Conservation (phyloP, 2,797 vertebrate genomes). For the Eidolon dupreanum region DNA sequence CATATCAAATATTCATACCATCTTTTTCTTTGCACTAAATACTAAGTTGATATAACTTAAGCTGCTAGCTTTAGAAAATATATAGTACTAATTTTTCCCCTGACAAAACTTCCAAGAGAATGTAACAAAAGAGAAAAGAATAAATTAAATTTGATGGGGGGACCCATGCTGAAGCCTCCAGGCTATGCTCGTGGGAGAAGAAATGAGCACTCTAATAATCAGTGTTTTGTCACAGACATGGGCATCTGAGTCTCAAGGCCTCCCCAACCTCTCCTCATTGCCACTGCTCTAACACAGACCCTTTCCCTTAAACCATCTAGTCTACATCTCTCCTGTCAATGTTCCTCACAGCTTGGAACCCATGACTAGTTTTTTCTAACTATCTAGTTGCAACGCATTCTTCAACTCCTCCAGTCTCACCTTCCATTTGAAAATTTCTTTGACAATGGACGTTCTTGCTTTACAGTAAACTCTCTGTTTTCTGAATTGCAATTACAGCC, state of each 20-base stretch:
- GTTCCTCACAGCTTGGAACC: not conserved
- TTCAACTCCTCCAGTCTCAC: not conserved
- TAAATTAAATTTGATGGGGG: slow-evolving; percentile 56
- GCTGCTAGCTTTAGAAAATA: slow-evolving; percentile 66
- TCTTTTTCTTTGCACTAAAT: slow-evolving; percentile 66
- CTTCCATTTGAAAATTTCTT: not conserved
- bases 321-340: not conserved
- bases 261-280: not conserved
- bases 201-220: not conserved
- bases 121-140: slow-evolving; percentile 62
- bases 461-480: not conserved
- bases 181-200: slow-evolving; percentile 6
- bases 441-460: not conserved
- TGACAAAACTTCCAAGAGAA: slow-evolving; percentile 55
- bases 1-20: slow-evolving; percentile 63
- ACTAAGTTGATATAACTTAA: slow-evolving; percentile 53
- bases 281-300: not conserved
- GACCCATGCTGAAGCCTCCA: not conserved
- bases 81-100: slow-evolving; percentile 66
- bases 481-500: not conserved
- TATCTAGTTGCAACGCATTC: not conserved
- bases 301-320: not conserved
- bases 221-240: not conserved
- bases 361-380: not conserved
- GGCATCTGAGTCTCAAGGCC: not conserved